Base-by-base conservation (phyloP, 2,888 invertebrate genomes). In the Protophormia terraenovae region DNA sequence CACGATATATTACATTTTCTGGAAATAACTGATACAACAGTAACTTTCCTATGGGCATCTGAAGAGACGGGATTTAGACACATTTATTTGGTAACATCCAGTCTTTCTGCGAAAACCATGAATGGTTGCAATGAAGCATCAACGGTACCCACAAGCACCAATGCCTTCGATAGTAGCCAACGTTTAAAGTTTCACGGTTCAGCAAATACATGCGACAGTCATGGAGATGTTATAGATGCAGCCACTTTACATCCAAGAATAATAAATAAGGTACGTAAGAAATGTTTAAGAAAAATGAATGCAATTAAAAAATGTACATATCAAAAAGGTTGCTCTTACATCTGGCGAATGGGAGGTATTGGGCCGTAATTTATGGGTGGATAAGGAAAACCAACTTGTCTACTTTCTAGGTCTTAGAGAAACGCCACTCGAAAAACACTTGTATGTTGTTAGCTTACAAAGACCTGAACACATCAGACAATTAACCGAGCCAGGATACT, bases 311-410 rank as follows among this genome's bases (percentile, higher is more conserved):
- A 29, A 32, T 50, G 58, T 22, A 32, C 19, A 12, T 19, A 60
- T 35, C 27, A 75, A 69, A n/a, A 53, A 91, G 90, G 94, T 96
- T 35, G 95, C 96, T 0, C 93, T 98, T 88, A 98, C 98, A 0
- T 94, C 95, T 14, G 98, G 98, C 0, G 97, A 97, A n/a, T 98
- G 98, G 98, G 98, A 98, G 92, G 97, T 98, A 19, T 94, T 97
- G 89, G 96, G 96, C 32, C 94, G 95, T 84, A 96, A 96, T 93
- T 94, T 98, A 73, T 98, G 98, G 97, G 96, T 98, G 45, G 98
- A 99, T 92, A 95, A 95, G 85, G 91, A 94, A 3, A 94, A 95
- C 86, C 95, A 96, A 82, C 93, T 98, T 82, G 96, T 99, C 1
- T 99, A 98, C 94, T 98, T 99, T 93, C 95, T 97, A 89, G 98